Evolutionary conservation across 2,888 invertebrate genomes (phyloP).

Genomic region (Ischnus inquisitorius): DNA sequence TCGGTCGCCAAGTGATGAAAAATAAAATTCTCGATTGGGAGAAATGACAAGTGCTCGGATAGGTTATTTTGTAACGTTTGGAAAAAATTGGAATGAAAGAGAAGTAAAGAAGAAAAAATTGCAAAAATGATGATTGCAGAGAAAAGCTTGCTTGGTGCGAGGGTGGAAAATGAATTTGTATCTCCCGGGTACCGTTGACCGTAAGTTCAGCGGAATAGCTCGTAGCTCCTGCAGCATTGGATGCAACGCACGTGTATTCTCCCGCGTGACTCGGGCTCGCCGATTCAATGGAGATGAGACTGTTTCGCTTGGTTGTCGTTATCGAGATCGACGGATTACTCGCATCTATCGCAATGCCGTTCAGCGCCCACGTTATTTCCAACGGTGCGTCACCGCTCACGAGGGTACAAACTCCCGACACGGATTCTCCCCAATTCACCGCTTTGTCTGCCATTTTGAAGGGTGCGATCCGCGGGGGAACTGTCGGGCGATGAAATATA

Average conservation of each 20-base stretch:
- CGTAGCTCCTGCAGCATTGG: conserved; percentile 87
- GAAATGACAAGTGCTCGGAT: neutral
- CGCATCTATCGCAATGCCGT: conserved; percentile 87
- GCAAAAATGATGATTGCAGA: neutral
- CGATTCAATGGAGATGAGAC: conserved; percentile 88
- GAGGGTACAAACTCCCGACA: conserved; percentile 89
- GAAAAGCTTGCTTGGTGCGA: conserved; percentile 12
- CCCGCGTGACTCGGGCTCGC: conserved; percentile 89
- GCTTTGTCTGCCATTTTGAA: conserved; percentile 87
- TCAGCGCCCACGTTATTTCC: conserved; percentile 90
- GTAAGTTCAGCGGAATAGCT: conserved; percentile 86
- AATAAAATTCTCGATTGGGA: neutral
- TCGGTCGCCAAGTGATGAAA: too few species aligned
- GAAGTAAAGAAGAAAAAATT: neutral
- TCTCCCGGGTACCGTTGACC: conserved; percentile 87
- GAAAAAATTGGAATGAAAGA: neutral
- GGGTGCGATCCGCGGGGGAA: conserved; percentile 84
- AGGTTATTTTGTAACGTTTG: neutral
- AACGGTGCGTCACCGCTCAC: conserved; percentile 92
- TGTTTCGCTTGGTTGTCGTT: conserved; percentile 83
- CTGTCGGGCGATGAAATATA: conserved; percentile 82
- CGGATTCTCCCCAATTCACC: conserved; percentile 89
- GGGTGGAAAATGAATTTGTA: conserved; percentile 8
- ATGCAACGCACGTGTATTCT: conserved; percentile 89
- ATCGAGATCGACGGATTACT: conserved; percentile 84